These are phyloP conservation scores for Orbicella faveolata DNA, from an alignment of 64 coral and sea anemone species.

Conservation along the genomic window DNA sequence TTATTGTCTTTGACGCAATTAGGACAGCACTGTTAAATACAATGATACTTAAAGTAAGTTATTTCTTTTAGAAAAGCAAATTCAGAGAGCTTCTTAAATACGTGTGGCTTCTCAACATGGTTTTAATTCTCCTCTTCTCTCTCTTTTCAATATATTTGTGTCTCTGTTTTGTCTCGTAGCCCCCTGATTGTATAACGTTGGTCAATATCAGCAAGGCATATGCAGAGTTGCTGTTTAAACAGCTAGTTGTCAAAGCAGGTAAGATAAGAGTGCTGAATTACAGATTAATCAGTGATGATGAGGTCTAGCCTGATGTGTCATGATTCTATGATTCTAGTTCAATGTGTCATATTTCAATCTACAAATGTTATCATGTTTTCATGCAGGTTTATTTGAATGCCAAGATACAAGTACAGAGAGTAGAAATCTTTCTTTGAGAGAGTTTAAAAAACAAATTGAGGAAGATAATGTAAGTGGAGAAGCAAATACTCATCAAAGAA, in stretches of 20 bases:
- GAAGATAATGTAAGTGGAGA: neutral
- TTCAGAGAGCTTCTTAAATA: too few species aligned
- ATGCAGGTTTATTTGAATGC: slow-evolving; percentile 54
- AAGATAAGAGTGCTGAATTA: too few species aligned
- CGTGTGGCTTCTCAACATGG: too few species aligned
- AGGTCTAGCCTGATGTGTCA: too few species aligned
- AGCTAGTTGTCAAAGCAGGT: slow-evolving; percentile 41
- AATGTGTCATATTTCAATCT: too few species aligned
- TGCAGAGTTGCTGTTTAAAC: slow-evolving; percentile 1
- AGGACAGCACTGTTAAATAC: too few species aligned
- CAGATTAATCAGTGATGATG: too few species aligned
- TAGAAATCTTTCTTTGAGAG: slow-evolving; percentile 41
- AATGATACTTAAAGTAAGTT: too few species aligned
- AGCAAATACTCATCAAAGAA: too few species aligned
- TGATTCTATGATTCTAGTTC: too few species aligned
- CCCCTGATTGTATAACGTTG: neutral
- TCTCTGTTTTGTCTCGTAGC: neutral
- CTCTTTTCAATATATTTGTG: neutral
- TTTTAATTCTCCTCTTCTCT: neutral
- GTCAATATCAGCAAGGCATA: slow-evolving; percentile 8
- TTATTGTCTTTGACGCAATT: too few species aligned
- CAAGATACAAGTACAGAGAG: neutral
- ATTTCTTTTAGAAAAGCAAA: too few species aligned
- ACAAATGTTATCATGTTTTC: neutral
- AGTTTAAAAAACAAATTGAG: slow-evolving; percentile 25